A percentile compares a stretch with the other conserved stretches of the same genome.
phyloP scores from a whole-genome alignment of 1,140 invertebrate genomes.

The Magallana ariakensis region DNA sequence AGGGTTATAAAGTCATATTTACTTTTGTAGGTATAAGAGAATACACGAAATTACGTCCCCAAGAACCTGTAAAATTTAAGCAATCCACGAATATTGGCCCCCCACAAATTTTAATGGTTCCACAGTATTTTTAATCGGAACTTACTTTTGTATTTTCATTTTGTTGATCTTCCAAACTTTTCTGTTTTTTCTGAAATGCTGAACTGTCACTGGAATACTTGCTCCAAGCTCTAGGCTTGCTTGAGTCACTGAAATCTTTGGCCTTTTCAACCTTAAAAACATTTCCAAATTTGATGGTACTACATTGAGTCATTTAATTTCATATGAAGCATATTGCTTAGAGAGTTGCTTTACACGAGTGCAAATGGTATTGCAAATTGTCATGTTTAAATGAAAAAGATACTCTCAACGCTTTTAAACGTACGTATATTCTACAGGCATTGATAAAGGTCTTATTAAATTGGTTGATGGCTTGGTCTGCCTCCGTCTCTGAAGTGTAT shows the following conservation, averaged over 20 bases:
- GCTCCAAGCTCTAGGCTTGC: slow-evolving; percentile 94
- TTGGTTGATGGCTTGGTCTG: slow-evolving; percentile 86
- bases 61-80: too few species aligned
- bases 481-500: slow-evolving; percentile 89
- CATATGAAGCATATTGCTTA: too few species aligned
- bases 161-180: slow-evolving; percentile 82
- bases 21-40: too few species aligned
- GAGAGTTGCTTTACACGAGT: too few species aligned
- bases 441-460: slow-evolving; percentile 92
- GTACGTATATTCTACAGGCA: slow-evolving; percentile 86
- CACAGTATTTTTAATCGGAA: neutral
- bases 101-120: too few species aligned
- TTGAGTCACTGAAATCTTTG: slow-evolving; percentile 87
- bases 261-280: slow-evolving; percentile 86
- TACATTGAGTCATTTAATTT: too few species aligned
- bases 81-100: too few species aligned
- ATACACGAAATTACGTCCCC: too few species aligned
- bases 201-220: slow-evolving; percentile 75
- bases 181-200: slow-evolving; percentile 58
- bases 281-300: too few species aligned
- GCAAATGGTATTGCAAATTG: too few species aligned
- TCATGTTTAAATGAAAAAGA: too few species aligned
- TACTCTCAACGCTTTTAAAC: neutral
- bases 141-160: slow-evolving; percentile 28
- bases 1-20: too few species aligned